These are phyloP conservation scores for Drosophila prosaltans DNA, from an alignment of 1,140 invertebrate species.

Conservation along the genomic window DNA sequence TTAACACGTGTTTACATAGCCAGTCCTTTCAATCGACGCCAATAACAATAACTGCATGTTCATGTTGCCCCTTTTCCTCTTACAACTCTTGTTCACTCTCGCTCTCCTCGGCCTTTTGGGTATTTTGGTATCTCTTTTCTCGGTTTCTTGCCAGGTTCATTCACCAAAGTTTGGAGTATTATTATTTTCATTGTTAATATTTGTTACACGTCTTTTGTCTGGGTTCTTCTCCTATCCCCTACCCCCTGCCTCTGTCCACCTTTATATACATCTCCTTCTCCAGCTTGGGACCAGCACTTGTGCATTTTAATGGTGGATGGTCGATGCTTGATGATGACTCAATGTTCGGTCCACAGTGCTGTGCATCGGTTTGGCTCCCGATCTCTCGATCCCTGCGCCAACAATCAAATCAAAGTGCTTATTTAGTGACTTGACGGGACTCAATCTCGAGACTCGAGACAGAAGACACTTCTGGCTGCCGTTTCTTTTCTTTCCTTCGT, in stretches of 20 bases:
- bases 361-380: slow-evolving; percentile 26
- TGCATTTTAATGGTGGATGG: slow-evolving; percentile 62
- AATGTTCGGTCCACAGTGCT: slow-evolving; percentile 36
- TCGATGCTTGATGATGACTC: slow-evolving; percentile 68
- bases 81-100: background rate
- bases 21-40: slow-evolving; percentile 74
- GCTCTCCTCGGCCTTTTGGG: background rate
- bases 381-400: slow-evolving; percentile 43
- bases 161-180: slow-evolving; percentile 69
- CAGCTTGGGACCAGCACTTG: slow-evolving; percentile 22
- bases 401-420: slow-evolving; percentile 60
- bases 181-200: slow-evolving; percentile 82
- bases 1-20: slow-evolving; percentile 80
- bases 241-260: no score
- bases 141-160: slow-evolving; percentile 48
- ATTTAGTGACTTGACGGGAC: slow-evolving; percentile 77
- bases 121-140: background rate
- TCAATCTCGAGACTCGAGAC: slow-evolving; percentile 53
- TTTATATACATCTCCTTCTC: background rate
- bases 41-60: slow-evolving; percentile 79
- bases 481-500: slow-evolving; percentile 38
- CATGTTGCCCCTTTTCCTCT: slow-evolving; percentile 37
- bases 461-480: slow-evolving; percentile 75
- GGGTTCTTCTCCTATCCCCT: slow-evolving; percentile 4
- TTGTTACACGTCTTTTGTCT: slow-evolving; percentile 79